Conservation (phyloP, 2,113 vertebrate genomes). For the Engraulis encrasicolus region DNA sequence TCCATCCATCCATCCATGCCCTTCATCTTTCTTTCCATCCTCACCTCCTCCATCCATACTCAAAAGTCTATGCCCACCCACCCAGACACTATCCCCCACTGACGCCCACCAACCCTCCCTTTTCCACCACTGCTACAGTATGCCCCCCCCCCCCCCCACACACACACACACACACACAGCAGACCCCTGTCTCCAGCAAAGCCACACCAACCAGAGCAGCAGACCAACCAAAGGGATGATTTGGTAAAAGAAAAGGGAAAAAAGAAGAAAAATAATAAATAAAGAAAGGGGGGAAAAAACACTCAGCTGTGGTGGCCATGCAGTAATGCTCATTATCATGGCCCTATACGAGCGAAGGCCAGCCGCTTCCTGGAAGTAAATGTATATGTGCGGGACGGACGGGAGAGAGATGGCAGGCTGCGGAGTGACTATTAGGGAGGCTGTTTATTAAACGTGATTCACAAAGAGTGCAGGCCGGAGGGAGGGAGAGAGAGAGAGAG, state of each 20-base stretch:
- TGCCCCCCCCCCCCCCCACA: not conserved
- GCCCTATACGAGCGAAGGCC: conserved; percentile 35
- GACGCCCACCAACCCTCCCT: not conserved
- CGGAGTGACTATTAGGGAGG: conserved; percentile 5
- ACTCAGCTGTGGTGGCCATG: conserved; percentile 30
- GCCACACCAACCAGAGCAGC: conserved; percentile 13
- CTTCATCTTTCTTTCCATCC: not conserved
- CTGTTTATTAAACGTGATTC: conserved; percentile 11
- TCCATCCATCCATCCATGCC: not conserved
- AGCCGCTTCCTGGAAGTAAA: conserved; percentile 33
- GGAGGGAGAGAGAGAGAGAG: not conserved
- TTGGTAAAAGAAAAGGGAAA: not conserved
- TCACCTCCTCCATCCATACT: not conserved
- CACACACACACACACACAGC: not conserved
- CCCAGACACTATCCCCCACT: too few relatives aligned
- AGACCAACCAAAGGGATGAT: not conserved
- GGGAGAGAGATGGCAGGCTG: not conserved
- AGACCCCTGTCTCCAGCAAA: conserved; percentile 21
- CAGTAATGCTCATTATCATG: conserved; percentile 43
- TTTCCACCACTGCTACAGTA: not conserved
- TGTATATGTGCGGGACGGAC: conserved; percentile 19
- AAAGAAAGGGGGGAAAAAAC: too few relatives aligned
- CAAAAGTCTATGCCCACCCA: too few relatives aligned
- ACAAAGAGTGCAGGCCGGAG: too few relatives aligned
- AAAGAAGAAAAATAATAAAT: too few relatives aligned